Evolutionary conservation across 2,888 invertebrate species (phyloP).

Genomic region (Myopa testacea): DNA sequence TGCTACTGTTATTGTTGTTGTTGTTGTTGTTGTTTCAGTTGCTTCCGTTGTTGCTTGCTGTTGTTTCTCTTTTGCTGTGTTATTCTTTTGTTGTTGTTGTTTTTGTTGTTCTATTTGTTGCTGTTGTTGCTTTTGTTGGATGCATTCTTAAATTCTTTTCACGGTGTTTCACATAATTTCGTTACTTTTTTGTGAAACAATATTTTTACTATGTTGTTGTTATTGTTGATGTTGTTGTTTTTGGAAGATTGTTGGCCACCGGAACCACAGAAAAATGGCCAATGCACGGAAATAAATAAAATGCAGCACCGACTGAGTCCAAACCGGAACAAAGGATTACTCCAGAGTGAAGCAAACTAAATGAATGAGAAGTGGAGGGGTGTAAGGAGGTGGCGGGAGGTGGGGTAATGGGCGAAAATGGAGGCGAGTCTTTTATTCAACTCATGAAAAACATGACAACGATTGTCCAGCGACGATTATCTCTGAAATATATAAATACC

Average conservation of each 20-base stretch:
- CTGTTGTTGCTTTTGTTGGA: background rate
- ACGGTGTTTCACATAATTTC: constrained; percentile 19
- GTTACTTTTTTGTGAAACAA: background rate
- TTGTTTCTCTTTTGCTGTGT: background rate
- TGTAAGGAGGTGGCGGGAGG: constrained; percentile 31
- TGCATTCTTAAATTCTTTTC: constrained; percentile 3
- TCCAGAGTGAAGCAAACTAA: background rate
- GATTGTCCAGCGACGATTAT: constrained; percentile 35
- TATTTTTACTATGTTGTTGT: too few species aligned
- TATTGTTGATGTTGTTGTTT: background rate
- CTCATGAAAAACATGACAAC: background rate
- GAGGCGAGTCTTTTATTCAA: background rate
- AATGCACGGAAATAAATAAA: constrained; percentile 10
- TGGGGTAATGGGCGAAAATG: background rate
- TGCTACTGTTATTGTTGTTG: constrained; percentile 19
- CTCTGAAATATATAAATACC: constrained; percentile 3
- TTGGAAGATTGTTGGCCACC: constrained; percentile 22
- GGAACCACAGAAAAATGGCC: constrained; percentile 19
- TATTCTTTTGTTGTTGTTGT: constrained; percentile 31
- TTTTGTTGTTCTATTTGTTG: constrained; percentile 24
- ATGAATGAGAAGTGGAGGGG: constrained; percentile 3
- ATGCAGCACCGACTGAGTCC: background rate
- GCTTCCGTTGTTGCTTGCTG: background rate
- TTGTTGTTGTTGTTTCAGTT: background rate
- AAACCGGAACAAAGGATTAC: background rate